Evolutionary conservation across 2,888 invertebrate genomes (phyloP).

Genomic region (Megaustenia siamemsis): DNA sequence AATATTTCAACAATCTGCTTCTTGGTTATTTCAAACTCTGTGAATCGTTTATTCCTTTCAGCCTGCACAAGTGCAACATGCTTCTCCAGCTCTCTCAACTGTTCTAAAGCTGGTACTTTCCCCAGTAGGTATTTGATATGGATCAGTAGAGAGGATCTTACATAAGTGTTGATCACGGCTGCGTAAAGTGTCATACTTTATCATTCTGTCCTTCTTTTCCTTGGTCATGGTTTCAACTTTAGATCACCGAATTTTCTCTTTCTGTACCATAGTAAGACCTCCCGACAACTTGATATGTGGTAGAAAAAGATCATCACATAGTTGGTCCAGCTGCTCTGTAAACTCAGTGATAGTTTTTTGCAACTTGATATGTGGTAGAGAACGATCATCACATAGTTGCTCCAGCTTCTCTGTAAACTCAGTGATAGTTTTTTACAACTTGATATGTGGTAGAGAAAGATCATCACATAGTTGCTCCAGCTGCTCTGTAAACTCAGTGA

Average conservation of each 20-base stretch:
- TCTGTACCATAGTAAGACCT: slow-evolving; percentile 67
- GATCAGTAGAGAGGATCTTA: slow-evolving; percentile 73
- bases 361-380: not conserved
- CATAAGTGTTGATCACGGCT: slow-evolving; percentile 75
- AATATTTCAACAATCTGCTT: slow-evolving; percentile 72
- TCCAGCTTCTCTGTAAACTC: too few relatives aligned
- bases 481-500: too few relatives aligned
- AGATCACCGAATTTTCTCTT: slow-evolving; percentile 72
- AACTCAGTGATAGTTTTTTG: too few relatives aligned
- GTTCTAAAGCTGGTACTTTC: slow-evolving; percentile 71
- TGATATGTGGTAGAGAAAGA: too few relatives aligned
- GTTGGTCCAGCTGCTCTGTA: too few relatives aligned
- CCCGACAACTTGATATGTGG: slow-evolving; percentile 57
- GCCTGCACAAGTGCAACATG: slow-evolving; percentile 74
- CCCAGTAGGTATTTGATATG: slow-evolving; percentile 76
- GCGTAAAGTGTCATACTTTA: slow-evolving; percentile 69
- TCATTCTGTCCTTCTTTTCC: slow-evolving; percentile 75
- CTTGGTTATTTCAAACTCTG: slow-evolving; percentile 69
- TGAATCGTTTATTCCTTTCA: slow-evolving; percentile 80
- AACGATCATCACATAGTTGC: too few relatives aligned
- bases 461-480: too few relatives aligned
- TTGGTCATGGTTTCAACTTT: slow-evolving; percentile 70
- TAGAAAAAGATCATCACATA: too few relatives aligned
- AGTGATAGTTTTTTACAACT: too few relatives aligned
- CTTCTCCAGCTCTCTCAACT: slow-evolving; percentile 73